Conservation (phyloP, 2,888 invertebrate species). For the Unio pictorum region DNA sequence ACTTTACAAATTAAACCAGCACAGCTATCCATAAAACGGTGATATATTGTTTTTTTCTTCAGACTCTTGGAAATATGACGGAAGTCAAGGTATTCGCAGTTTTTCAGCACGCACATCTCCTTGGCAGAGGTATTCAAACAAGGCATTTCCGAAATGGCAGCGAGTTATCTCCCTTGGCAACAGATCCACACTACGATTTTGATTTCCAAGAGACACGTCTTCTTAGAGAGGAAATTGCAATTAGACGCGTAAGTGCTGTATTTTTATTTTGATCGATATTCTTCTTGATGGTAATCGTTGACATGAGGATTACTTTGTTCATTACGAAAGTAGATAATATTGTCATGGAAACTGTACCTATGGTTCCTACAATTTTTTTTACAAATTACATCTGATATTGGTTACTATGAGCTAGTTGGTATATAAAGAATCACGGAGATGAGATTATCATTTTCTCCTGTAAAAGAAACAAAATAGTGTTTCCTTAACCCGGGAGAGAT, state of each 20-base stretch:
- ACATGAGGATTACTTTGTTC: no score
- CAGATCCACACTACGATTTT: constrained; percentile 44
- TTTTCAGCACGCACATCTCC: constrained; percentile 49
- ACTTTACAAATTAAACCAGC: no score
- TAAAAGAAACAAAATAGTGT: no score
- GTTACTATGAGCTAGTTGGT: no score
- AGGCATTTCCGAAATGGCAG: constrained; percentile 33
- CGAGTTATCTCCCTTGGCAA: constrained; percentile 29
- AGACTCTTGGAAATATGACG: constrained; percentile 18
- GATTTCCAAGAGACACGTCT: constrained; percentile 34
- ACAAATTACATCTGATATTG: no score
- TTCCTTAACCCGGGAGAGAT: no score
- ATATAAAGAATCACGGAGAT: no score
- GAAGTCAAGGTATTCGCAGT: constrained; percentile 41
- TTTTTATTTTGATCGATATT: background rate
- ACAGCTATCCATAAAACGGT: background rate
- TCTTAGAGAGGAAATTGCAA: constrained; percentile 9
- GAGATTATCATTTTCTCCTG: no score
- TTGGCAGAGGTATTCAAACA: constrained; percentile 39
- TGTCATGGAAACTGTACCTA: no score
- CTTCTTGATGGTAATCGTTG: no score
- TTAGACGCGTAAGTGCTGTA: constrained; percentile 3
- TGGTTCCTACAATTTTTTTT: no score
- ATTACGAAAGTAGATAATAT: no score
- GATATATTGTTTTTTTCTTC: constrained; percentile 5